Conservation (phyloP, 2,888 invertebrate species). For the Rhagium mordax region DNA sequence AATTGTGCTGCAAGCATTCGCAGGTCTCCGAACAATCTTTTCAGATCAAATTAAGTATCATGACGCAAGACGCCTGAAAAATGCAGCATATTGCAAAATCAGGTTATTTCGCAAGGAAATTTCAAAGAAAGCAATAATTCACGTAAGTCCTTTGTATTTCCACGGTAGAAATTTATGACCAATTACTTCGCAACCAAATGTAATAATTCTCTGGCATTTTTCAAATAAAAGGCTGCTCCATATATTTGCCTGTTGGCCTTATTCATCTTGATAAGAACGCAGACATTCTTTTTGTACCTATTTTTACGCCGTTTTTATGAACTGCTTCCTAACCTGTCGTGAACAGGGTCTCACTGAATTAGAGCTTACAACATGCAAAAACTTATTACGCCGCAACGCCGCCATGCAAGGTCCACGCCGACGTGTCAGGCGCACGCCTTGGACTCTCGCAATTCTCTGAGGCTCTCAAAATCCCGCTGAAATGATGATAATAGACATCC, state of each 20-base stretch:
- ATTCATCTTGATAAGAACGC: slow-evolving; percentile 17
- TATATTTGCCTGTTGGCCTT: slow-evolving; percentile 9
- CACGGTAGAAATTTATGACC: slow-evolving; percentile 3
- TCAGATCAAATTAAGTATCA: not conserved
- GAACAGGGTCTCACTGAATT: slow-evolving; percentile 51
- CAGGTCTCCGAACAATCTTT: not conserved
- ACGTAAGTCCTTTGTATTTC: not conserved
- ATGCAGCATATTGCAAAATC: not conserved
- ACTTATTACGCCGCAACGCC: slow-evolving; percentile 49
- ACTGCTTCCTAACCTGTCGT: slow-evolving; percentile 47
- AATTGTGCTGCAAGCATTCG: too few species aligned
- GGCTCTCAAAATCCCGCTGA: not conserved
- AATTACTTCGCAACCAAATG: slow-evolving; percentile 19
- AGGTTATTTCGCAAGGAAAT: not conserved
- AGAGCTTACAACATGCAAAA: slow-evolving; percentile 54
- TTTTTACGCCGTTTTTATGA: slow-evolving; percentile 16
- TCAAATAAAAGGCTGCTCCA: not conserved
- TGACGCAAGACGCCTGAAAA: not conserved
- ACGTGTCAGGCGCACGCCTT: slow-evolving; percentile 34
- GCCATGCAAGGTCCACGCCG: slow-evolving; percentile 42
- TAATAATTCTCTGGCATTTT: slow-evolving; percentile 24
- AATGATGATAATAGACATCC: not conserved
- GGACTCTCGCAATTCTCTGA: not conserved
- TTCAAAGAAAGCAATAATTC: not conserved
- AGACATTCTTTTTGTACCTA: slow-evolving; percentile 17